Evolutionary conservation across 2,797 vertebrate genomes (phyloP).

Genomic region (Eospalax fontanierii): DNA sequence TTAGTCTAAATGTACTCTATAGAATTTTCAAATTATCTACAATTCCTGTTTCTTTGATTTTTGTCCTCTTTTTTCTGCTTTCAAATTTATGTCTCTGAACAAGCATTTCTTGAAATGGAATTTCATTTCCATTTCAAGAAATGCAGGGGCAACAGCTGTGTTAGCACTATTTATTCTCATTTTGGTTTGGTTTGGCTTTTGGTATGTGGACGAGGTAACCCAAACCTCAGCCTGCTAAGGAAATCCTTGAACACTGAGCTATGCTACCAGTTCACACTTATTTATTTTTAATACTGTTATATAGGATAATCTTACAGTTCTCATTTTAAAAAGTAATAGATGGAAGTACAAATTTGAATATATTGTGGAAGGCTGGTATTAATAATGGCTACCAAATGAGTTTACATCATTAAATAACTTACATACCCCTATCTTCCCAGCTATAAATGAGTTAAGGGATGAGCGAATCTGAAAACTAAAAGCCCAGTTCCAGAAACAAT

Average conservation of each 20-base stretch:
- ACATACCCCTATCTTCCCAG: constrained; percentile 33
- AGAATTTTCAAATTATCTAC: constrained; percentile 44
- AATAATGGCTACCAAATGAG: constrained; percentile 30
- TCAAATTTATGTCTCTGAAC: constrained; percentile 44
- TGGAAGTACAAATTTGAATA: constrained; percentile 59
- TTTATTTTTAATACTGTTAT: constrained; percentile 53
- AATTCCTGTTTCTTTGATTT: constrained; percentile 45
- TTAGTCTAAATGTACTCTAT: constrained; percentile 3
- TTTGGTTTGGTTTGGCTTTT: constrained; percentile 4
- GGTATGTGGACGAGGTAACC: neutral
- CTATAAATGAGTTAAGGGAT: constrained; percentile 50
- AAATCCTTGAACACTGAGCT: neutral
- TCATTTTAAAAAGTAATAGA: constrained; percentile 66
- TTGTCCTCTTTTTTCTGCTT: constrained; percentile 1
- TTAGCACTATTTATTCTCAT: constrained; percentile 26
- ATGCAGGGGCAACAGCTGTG: constrained; percentile 25
- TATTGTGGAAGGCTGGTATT: constrained; percentile 22
- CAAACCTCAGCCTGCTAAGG: neutral
- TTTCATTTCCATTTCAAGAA: too few relatives aligned
- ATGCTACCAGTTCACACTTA: neutral
- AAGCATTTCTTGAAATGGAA: constrained; percentile 72
- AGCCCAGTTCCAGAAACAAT: constrained; percentile 59
- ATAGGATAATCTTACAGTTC: constrained; percentile 59
- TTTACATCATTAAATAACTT: constrained; percentile 66
- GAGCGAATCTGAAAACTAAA: constrained; percentile 71